Evolutionary conservation across 2,113 vertebrate genomes (phyloP), one percentile per base, ranked within the genome.

Genomic region (Onychostoma macrolepis): DNA sequence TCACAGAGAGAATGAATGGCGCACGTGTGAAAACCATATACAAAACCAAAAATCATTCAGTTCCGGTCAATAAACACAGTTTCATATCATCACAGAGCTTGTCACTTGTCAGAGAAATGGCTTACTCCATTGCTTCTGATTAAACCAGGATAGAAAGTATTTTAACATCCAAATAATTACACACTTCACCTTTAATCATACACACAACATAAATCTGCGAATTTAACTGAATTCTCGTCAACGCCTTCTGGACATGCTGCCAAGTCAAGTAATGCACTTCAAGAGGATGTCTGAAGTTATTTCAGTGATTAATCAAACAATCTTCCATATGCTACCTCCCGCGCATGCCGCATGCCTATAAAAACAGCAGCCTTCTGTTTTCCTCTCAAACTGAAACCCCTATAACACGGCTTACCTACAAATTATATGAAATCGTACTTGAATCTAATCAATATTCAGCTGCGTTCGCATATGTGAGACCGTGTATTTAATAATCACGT

Each of bases 401-500:
- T 19, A 48, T 83, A 26, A 30, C 58, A 48, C 7, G 7, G 38
- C 30, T 48, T 53, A 17, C 48, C 50, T 63, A n/a, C 77, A 50
- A 83, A 83, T 86, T 38, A 53, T 41, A 74, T 65, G 56, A 48
- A 76, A 41, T 65, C 19, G 3, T 79, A 79, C 48, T 83, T 53
- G 76, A 84, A 67, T 81, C 56, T 21, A 85, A 81, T 89, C 69
- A 85, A 83, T 58, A 65, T 69, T 77, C 58, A 36, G 50, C 30
- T 21, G 72, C 72, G 41, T 77, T 77, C 61, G 11, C 69, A n/a
- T 53, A 79, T 67, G 88, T n/a, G 63, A 75, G 36, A 74, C n/a
- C 58, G 30, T 65, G 33, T 75, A 76, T 89, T 80, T 63, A 58
- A 89, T 86, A 86, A 84, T 86, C 19, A 6, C 45, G 17, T 80